Conservation (phyloP, 2,888 invertebrate genomes). For the Xanthorhoe designata region DNA sequence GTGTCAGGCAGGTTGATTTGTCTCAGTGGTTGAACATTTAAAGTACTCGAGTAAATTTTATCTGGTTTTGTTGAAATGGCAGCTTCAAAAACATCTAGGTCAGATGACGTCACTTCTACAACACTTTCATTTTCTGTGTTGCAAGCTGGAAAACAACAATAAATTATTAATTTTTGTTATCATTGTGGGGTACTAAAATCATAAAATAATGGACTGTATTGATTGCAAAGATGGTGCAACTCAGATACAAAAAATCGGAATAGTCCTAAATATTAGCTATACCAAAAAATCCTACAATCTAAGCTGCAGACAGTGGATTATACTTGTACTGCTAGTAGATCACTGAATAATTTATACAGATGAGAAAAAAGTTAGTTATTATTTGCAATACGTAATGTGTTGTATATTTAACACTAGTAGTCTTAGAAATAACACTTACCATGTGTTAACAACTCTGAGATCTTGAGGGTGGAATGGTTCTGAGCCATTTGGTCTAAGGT, state of each 20-base stretch:
- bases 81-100: conserved; percentile 69
- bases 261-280: background rate
- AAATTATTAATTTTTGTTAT: conserved; percentile 16
- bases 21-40: conserved; percentile 74
- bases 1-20: conserved; percentile 82
- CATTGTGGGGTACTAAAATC: background rate
- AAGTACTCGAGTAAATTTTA: conserved; percentile 71
- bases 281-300: background rate
- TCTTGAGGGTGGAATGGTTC: conserved; percentile 82
- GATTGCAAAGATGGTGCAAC: too few species aligned
- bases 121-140: conserved; percentile 63
- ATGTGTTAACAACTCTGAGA: conserved; percentile 80
- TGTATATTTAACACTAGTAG: too few species aligned
- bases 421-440: conserved; percentile 68
- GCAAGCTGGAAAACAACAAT: conserved; percentile 70
- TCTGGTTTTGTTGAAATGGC: conserved; percentile 62
- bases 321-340: background rate
- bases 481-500: conserved; percentile 85
- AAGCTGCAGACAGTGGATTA: background rate
- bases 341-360: background rate
- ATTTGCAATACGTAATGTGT: background rate
- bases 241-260: too few species aligned
- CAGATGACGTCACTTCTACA: conserved; percentile 59
- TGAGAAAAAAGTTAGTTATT: background rate
- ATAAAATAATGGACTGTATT: background rate